Evolutionary conservation across 2,888 invertebrate genomes (phyloP).

Genomic region (Ormyrus rosae): DNA sequence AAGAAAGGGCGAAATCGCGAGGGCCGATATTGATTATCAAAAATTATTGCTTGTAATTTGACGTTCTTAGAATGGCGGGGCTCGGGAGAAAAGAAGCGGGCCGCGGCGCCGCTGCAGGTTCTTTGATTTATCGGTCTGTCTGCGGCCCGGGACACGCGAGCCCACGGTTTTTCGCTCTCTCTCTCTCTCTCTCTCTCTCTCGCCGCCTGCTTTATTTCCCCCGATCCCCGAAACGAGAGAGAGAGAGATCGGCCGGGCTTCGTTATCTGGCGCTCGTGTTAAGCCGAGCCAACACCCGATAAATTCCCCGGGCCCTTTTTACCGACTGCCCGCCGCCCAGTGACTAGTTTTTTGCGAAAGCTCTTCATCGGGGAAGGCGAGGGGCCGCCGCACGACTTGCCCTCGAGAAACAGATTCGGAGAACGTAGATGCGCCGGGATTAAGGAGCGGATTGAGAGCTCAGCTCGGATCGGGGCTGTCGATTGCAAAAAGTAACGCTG

Average conservation of each 20-base stretch:
- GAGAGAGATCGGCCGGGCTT: background rate
- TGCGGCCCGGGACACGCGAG: constrained; percentile 26
- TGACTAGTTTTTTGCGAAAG: background rate
- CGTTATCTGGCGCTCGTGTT: constrained; percentile 22
- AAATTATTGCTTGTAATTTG: constrained; percentile 48
- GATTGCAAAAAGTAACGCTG: background rate
- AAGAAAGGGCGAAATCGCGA: background rate
- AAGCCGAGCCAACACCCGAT: constrained; percentile 30
- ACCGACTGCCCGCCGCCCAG: background rate
- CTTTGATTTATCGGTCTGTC: constrained; percentile 44
- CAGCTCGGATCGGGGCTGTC: no score
- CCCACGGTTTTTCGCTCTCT: constrained; percentile 24
- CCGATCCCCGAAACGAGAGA: constrained; percentile 30
- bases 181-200: background rate
- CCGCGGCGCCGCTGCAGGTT: constrained; percentile 37
- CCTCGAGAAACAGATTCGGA: background rate
- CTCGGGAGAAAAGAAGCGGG: background rate
- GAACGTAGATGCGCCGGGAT: background rate
- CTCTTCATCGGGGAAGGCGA: constrained; percentile 21
- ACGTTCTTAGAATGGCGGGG: constrained; percentile 7
- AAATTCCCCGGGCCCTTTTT: constrained; percentile 36
- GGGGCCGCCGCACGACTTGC: background rate
- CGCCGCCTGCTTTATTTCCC: constrained; percentile 44
- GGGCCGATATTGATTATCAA: constrained; percentile 51
- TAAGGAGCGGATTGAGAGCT: background rate